A percentile compares a stretch with the other conserved stretches of the same genome.
Evolutionary conservation across 2,888 invertebrate species (phyloP).

Genomic region (Antheraea yamamai): DNA sequence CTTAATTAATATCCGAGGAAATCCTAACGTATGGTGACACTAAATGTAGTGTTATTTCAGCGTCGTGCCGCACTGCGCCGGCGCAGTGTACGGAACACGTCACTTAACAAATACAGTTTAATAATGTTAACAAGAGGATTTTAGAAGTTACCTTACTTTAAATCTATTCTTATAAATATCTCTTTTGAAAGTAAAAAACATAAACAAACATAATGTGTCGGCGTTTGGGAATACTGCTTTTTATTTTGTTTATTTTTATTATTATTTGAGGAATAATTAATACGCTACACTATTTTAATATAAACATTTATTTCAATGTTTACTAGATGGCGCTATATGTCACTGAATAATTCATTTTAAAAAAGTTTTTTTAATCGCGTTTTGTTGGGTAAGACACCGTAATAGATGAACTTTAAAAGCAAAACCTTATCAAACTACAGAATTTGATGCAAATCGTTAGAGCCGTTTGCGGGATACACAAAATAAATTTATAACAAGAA

Average conservation of each 20-base stretch:
- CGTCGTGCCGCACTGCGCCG: conserved; percentile 28
- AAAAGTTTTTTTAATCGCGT: no score
- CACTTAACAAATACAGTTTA: conserved; percentile 29
- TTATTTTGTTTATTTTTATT: not conserved
- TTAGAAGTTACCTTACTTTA: conserved; percentile 27
- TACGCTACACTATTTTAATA: no score
- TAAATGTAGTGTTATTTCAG: conserved; percentile 14
- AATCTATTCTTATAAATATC: not conserved
- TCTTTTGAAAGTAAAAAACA: not conserved
- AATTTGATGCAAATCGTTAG: no score
- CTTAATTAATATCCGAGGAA: not conserved
- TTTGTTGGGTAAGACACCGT: no score
- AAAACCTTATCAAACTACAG: no score
- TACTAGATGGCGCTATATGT: no score
- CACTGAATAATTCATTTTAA: no score
- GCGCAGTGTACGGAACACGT: conserved; percentile 36
- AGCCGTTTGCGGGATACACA: no score
- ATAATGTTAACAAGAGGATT: conserved; percentile 32
- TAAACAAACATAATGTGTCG: not conserved
- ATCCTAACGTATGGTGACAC: not conserved
- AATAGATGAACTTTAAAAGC: no score
- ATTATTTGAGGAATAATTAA: no score
- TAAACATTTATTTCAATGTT: no score
- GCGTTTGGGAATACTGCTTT: not conserved
- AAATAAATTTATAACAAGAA: no score